Percentiles rank a stretch among this genome's conserved stretches.
Conservation (phyloP, 2,113 vertebrate species). For the pig (Sus scrofa) region T2T-Sscrofa CM000813.6:44329001-44329500, state of each 20-base stretch:
- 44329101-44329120: background rate
- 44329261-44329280: conserved; percentile 58
- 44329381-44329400: conserved; percentile 52
- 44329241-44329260: conserved; percentile 48
- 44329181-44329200: background rate
- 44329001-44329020: background rate
- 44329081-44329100: background rate
- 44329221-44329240: conserved; percentile 17
- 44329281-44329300: conserved; percentile 66
- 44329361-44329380: conserved; percentile 27
- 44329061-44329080: background rate
- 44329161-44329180: background rate
- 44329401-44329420: conserved; percentile 40
- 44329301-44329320: conserved; percentile 59
- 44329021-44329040: background rate
- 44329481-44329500: conserved; percentile 2
- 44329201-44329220: conserved; percentile 5
- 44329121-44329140: background rate
- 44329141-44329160: background rate
- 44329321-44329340: conserved; percentile 59
- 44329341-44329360: conserved; percentile 54
- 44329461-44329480: conserved; percentile 40
- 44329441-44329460: background rate
- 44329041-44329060: background rate
- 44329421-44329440: conserved; percentile 56